Evolutionary conservation across 2,797 vertebrate species (phyloP).

Genomic region (Tapera naevia): DNA sequence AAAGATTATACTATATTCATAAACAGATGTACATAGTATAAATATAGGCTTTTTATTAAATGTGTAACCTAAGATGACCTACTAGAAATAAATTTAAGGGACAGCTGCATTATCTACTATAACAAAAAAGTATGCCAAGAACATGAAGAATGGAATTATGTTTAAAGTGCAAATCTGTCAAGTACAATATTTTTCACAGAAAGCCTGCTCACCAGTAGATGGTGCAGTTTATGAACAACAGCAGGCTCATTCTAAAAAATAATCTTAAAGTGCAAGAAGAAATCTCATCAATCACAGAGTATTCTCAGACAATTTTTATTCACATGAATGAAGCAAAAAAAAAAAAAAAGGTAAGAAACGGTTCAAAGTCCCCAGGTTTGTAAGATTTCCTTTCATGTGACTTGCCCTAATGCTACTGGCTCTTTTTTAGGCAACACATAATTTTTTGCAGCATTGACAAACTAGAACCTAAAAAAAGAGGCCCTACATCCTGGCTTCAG

Average conservation of each 20-base stretch:
- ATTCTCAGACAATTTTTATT: neutral
- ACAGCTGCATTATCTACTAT: neutral
- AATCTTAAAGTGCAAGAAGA: neutral
- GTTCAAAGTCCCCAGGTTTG: neutral
- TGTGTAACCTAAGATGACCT: neutral
- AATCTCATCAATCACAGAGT: neutral
- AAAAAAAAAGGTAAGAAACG: neutral
- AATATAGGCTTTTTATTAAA: neutral
- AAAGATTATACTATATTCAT: neutral
- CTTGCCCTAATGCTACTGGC: neutral
- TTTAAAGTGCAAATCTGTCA: neutral
- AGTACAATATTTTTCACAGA: neutral
- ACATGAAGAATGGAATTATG: neutral
- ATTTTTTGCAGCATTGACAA: neutral
- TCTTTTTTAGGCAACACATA: neutral
- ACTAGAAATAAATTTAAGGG: neutral
- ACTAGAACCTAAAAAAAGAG: neutral
- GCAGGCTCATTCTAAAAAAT: neutral
- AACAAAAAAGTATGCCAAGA: neutral
- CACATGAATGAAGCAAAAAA: neutral
- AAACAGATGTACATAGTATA: neutral
- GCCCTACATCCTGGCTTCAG: neutral
- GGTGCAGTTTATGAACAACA: conserved; percentile 33
- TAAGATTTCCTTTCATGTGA: neutral
- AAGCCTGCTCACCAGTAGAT: conserved; percentile 51